These are phyloP conservation scores for Drosophila seguyi DNA, from an alignment of 1,140 invertebrate genomes.

Conservation along the genomic window DNA sequence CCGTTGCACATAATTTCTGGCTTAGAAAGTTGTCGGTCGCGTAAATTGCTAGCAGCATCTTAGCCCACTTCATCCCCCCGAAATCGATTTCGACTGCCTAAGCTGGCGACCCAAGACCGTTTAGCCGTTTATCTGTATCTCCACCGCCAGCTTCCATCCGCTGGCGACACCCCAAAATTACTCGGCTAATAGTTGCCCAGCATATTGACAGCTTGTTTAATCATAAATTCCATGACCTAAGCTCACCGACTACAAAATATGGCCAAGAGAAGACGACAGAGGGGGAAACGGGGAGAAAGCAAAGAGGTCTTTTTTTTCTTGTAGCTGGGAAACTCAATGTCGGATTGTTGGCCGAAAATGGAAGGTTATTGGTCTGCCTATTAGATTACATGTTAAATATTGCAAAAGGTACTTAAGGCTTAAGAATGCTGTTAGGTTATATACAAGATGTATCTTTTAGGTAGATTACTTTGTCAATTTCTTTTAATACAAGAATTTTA, in stretches of 20 bases:
- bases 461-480: not conserved
- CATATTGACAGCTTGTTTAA: constrained; percentile 75
- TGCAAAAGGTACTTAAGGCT: not conserved
- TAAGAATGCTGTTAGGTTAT: not conserved
- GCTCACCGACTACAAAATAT: constrained; percentile 46
- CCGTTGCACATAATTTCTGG: constrained; percentile 70
- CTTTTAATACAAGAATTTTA: not conserved
- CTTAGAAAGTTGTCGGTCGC: constrained; percentile 72
- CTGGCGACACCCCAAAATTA: constrained; percentile 34
- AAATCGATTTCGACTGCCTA: constrained; percentile 68
- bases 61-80: constrained; percentile 10
- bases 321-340: not conserved
- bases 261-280: not conserved
- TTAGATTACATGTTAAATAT: constrained; percentile 25
- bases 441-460: not conserved
- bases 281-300: not conserved
- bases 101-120: constrained; percentile 37
- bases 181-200: constrained; percentile 43
- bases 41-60: constrained; percentile 51
- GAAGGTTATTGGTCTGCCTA: constrained; percentile 13
- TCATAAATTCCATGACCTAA: constrained; percentile 77
- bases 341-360: constrained; percentile 7
- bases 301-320: constrained; percentile 11
- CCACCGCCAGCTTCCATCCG: constrained; percentile 11
- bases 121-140: constrained; percentile 69